Conservation (phyloP, 2,888 invertebrate genomes). For the Acrobasis consociella region DNA sequence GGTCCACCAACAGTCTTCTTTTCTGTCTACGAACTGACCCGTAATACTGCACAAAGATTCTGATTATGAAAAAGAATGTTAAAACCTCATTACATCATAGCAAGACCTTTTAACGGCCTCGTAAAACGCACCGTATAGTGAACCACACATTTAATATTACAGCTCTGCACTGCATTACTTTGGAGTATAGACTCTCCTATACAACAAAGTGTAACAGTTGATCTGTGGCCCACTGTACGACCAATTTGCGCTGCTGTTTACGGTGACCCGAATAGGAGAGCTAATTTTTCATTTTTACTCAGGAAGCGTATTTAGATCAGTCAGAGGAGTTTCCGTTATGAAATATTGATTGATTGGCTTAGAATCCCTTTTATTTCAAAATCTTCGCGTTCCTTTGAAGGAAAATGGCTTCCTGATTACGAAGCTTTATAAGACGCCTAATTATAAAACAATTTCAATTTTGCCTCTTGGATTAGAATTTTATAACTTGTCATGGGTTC, state of each 20-base stretch:
- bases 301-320: background rate
- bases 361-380: background rate
- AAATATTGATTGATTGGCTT: slow-evolving; percentile 5
- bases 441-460: no score
- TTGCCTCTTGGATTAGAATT: no score
- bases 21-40: background rate
- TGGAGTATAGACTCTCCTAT: no score
- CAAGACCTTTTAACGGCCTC: slow-evolving; percentile 7
- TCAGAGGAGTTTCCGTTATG: background rate
- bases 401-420: background rate
- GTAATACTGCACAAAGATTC: no score
- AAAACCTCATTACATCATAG: slow-evolving; percentile 6
- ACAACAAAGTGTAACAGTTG: background rate
- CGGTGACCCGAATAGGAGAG: slow-evolving; percentile 7
- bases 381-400: no score
- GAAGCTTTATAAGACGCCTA: background rate
- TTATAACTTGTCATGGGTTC: no score
- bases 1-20: no score
- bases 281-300: slow-evolving; percentile 1
- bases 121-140: slow-evolving; percentile 2
- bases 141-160: no score
- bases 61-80: background rate
- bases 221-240: background rate
- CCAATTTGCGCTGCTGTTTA: slow-evolving; percentile 7
- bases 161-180: no score